phyloP scores from a whole-genome alignment of 2,797 vertebrate species.

The Philypnodon macrostomus region DNA sequence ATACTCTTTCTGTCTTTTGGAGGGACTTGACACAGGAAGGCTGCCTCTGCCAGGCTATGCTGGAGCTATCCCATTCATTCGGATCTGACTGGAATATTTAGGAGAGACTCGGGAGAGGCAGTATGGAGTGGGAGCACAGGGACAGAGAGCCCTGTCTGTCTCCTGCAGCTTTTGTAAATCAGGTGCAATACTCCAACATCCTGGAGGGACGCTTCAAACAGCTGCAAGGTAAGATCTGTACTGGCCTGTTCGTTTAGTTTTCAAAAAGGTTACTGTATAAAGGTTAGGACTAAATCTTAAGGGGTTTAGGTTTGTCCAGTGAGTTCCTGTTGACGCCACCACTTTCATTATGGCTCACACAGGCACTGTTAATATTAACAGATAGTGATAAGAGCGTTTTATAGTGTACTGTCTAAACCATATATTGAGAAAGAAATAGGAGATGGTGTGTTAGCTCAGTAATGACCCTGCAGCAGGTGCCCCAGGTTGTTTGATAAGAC shows the following conservation, averaged over 20 bases:
- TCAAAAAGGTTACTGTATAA: background rate
- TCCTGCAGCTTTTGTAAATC: conserved; percentile 88
- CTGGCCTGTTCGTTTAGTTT: background rate
- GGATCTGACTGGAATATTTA: conserved; percentile 43
- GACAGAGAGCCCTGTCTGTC: conserved; percentile 81
- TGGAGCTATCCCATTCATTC: conserved; percentile 33
- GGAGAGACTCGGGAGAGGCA: conserved; percentile 23
- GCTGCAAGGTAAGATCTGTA: conserved; percentile 86
- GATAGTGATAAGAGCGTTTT: background rate
- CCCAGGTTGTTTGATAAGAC: conserved; percentile 15
- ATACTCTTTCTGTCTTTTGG: conserved; percentile 26
- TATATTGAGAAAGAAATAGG: conserved; percentile 4
- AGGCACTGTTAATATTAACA: conserved; percentile 15
- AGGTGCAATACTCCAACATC: conserved; percentile 87
- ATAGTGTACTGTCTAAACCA: conserved; percentile 1
- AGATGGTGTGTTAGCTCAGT: background rate
- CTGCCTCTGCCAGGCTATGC: conserved; percentile 52
- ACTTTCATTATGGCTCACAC: conserved; percentile 1
- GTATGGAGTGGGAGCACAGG: conserved; percentile 77
- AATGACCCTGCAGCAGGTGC: conserved; percentile 8
- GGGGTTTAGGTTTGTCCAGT: background rate
- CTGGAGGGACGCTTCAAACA: conserved; percentile 93
- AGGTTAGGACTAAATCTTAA: background rate
- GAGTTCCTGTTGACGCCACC: background rate
- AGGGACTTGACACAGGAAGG: conserved; percentile 13